A percentile compares a stretch with the other conserved stretches of the same genome.
phyloP scores from a whole-genome alignment of 2,888 invertebrate genomes.

The Callyntrura sp. region DNA sequence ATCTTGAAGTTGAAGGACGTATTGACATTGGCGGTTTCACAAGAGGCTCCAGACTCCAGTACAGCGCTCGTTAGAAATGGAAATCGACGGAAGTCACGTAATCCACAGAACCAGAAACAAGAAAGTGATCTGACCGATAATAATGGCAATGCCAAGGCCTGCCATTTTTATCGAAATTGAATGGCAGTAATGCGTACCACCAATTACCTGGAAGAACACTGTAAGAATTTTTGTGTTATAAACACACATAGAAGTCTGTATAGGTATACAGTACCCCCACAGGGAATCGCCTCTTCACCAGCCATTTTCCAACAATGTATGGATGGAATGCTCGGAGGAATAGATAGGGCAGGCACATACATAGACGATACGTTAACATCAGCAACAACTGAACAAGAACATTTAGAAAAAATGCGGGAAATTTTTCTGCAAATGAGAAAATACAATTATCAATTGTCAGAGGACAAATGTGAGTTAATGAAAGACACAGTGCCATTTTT shows the following conservation, averaged over 20 bases:
- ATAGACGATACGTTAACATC: conserved; percentile 84
- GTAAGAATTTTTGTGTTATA: conserved; percentile 84
- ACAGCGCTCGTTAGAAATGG: no score
- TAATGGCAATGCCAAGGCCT: no score
- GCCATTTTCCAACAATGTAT: conserved; percentile 85
- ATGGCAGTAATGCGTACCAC: conserved; percentile 85
- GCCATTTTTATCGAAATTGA: conserved; percentile 85
- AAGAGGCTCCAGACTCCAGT: no score
- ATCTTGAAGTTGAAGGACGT: conserved; percentile 59
- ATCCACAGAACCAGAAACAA: conserved; percentile 83
- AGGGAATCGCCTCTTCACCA: conserved; percentile 85
- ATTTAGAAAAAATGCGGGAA: conserved; percentile 82
- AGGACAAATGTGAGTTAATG: conserved; percentile 84
- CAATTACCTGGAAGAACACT: conserved; percentile 84
- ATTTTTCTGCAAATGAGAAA: conserved; percentile 83
- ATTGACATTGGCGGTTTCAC: no score
- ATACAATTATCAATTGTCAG: conserved; percentile 84
- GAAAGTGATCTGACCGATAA: conserved; percentile 82
- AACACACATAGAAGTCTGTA: conserved; percentile 84
- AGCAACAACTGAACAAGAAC: conserved; percentile 80
- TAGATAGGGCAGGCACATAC: conserved; percentile 83
- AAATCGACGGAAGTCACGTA: no score
- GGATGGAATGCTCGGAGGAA: conserved; percentile 84
- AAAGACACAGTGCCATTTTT: conserved; percentile 82
- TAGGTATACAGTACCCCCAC: conserved; percentile 84